These are phyloP conservation scores for Artemia sinica DNA, from an alignment of 2,888 invertebrate genomes.

Conservation along the genomic window DNA sequence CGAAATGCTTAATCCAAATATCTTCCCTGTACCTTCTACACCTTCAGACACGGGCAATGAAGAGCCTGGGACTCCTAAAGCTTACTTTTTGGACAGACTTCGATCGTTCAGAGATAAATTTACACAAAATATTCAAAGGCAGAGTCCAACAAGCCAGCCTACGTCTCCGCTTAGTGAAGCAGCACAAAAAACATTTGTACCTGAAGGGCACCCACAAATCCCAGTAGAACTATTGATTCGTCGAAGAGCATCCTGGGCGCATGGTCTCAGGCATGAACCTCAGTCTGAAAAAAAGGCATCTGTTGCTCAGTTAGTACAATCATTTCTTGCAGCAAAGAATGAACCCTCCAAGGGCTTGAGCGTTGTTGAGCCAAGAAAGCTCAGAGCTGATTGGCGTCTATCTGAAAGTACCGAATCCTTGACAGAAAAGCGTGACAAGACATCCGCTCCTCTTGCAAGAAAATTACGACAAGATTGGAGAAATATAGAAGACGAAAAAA, in stretches of 20 bases:
- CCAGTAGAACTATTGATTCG: conserved; percentile 17
- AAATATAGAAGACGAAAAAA: conserved; percentile 13
- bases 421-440: not conserved
- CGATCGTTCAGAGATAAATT: conserved; percentile 7
- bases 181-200: conserved; percentile 18
- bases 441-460: conserved; percentile 11
- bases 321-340: conserved; percentile 16
- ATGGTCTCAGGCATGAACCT: conserved; percentile 19
- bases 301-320: conserved; percentile 18
- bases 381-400: not conserved
- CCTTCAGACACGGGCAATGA: not conserved
- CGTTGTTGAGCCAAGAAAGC: not conserved
- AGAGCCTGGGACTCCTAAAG: conserved; percentile 3
- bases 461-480: not conserved
- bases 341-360: conserved; percentile 6
- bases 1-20: too few relatives aligned
- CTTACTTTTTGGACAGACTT: conserved; percentile 2
- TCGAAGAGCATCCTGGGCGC: conserved; percentile 22
- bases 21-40: too few relatives aligned
- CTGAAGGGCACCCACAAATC: conserved; percentile 18
- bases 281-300: conserved; percentile 19
- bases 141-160: conserved; percentile 10
- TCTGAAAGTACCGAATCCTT: conserved; percentile 12
- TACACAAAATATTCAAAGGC: not conserved
- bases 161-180: conserved; percentile 6